Conservation (phyloP, 2,113 vertebrate species). For the Gymnarchus niloticus region DNA sequence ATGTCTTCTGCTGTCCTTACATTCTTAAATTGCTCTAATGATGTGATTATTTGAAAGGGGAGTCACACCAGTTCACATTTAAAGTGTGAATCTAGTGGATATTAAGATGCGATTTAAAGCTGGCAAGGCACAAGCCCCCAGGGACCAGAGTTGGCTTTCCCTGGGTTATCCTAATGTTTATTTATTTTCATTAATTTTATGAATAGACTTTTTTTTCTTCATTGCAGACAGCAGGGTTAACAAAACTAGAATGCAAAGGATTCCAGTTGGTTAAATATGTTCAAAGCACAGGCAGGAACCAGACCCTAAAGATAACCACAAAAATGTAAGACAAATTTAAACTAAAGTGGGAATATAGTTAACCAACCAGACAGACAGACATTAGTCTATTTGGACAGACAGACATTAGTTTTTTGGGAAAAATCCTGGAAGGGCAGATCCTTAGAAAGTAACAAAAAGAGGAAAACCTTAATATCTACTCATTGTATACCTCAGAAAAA, state of each 20-base stretch:
- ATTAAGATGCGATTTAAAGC: background rate
- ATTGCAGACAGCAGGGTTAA: background rate
- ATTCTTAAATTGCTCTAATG: constrained; percentile 2
- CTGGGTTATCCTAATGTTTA: background rate
- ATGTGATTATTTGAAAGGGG: constrained; percentile 2
- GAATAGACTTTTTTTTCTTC: background rate
- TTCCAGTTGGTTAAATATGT: no score
- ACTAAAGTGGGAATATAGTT: background rate
- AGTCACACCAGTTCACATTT: constrained; percentile 4
- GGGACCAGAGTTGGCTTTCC: background rate
- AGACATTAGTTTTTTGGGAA: background rate
- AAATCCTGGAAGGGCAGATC: background rate
- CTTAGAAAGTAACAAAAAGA: background rate
- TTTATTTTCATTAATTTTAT: constrained; percentile 2
- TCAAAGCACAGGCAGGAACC: background rate
- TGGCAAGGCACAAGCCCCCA: background rate
- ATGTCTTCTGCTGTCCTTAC: background rate
- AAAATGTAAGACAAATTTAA: background rate
- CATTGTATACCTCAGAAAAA: background rate
- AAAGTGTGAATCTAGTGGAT: background rate
- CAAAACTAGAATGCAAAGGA: background rate
- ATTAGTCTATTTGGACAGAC: background rate
- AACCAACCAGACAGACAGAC: background rate
- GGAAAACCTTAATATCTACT: background rate
- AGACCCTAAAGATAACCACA: background rate